These are phyloP conservation scores for Bombus pascuorum DNA, from an alignment of 1,140 invertebrate genomes.

Conservation along the genomic window DNA sequence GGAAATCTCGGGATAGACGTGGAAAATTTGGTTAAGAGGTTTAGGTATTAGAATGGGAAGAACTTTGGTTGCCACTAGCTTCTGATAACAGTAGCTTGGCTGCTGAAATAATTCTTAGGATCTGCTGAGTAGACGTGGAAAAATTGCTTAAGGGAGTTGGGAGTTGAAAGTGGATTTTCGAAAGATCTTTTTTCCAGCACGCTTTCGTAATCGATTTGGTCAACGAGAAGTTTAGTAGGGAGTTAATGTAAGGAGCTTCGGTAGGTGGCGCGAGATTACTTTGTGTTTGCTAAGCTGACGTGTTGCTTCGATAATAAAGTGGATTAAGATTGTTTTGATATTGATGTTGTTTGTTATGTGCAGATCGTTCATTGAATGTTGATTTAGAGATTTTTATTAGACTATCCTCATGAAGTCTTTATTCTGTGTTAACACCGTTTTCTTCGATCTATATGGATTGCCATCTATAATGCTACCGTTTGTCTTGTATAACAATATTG, in stretches of 20 bases:
- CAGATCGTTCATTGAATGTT: neutral
- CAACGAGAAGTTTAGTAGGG: neutral
- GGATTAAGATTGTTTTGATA: neutral
- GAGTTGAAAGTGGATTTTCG: neutral
- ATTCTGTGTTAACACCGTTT: too few species aligned
- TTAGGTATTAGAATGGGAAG: neutral
- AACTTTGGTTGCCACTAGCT: neutral
- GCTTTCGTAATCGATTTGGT: neutral
- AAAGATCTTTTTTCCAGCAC: neutral
- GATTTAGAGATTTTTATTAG: neutral
- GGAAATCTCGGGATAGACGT: too few species aligned
- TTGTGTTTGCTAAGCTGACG: neutral
- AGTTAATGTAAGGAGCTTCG: neutral
- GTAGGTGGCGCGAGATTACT: neutral
- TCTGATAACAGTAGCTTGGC: too few species aligned
- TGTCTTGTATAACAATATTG: neutral
- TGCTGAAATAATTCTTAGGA: too few species aligned
- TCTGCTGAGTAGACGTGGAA: too few species aligned
- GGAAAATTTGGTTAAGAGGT: too few species aligned
- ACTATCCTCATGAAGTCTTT: neutral
- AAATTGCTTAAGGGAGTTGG: neutral
- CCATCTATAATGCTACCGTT: too few species aligned
- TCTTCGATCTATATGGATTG: too few species aligned
- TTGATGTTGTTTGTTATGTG: neutral
- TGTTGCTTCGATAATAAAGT: neutral